Percentiles rank a stretch among this genome's conserved stretches.
phyloP scores from a whole-genome alignment of 2,888 invertebrate genomes.

The Dasysyrphus tricinctus region DNA sequence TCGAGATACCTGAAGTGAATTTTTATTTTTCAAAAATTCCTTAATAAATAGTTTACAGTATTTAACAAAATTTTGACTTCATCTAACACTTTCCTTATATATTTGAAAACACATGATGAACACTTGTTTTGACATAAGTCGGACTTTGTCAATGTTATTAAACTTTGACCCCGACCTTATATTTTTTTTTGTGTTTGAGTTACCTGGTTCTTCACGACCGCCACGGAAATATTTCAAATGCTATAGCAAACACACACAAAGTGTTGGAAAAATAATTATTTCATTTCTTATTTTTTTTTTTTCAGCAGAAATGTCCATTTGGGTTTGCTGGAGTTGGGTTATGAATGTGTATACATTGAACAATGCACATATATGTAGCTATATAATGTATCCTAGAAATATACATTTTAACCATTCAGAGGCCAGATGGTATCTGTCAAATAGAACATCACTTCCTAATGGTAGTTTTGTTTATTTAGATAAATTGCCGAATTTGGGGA shows the following conservation, averaged over 20 bases:
- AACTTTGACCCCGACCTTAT: too few relatives aligned
- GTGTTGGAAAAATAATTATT: constrained; percentile 36
- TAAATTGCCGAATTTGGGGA: background rate
- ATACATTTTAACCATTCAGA: background rate
- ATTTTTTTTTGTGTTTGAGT: too few relatives aligned
- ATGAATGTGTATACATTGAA: background rate
- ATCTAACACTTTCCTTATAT: too few relatives aligned
- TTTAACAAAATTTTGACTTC: too few relatives aligned
- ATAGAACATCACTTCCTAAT: constrained; percentile 1
- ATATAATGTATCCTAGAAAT: background rate
- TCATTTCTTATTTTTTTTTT: constrained; percentile 20
- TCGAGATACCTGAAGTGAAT: too few relatives aligned
- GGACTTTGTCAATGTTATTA: too few relatives aligned
- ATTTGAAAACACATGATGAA: too few relatives aligned
- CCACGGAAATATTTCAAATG: constrained; percentile 53
- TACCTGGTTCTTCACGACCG: too few relatives aligned
- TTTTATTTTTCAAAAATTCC: too few relatives aligned
- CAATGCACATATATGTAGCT: background rate
- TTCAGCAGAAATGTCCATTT: constrained; percentile 43
- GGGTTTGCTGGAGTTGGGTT: background rate
- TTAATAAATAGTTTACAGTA: too few relatives aligned
- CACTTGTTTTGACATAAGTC: too few relatives aligned
- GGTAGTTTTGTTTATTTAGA: constrained; percentile 9
- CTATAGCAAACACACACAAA: constrained; percentile 25
- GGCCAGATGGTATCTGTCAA: constrained; percentile 14